Evolutionary conservation across 2,113 vertebrate species (phyloP), one percentile per base, ranked within the genome.

Genomic region (Macquaria ambigua): DNA sequence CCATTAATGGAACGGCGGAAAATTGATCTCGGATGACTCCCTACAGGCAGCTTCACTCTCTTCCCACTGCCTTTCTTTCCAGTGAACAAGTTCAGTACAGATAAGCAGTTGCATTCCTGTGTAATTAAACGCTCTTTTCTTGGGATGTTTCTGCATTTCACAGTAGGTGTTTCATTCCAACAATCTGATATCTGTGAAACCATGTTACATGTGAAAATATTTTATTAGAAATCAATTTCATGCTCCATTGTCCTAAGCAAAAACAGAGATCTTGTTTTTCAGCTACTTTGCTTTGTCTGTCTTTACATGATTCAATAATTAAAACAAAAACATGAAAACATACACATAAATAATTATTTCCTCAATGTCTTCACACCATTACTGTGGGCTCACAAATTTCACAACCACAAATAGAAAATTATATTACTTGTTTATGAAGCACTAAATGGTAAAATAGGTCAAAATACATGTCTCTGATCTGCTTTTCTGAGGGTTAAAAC

Each of bases 1-100:
- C 50, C 71, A 52, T 90, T 73, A 73, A 66, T 21, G 46, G 28
- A 88, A 58, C 48, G 46, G 78, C 39, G 25, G 77, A 89, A 89
- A 82, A 89, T 84, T 67, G 55, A 86, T 77, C 83, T 78, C 81
- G 82, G 87, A 78, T 88, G 85, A 62, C 53, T 87, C 77, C 77
- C 56, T 59, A 16, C 56, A 74, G 39, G 21, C 70, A 71, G 37
- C 55, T 69, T 72, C 18, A 55, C 28, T 68, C 64, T 77, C 25
- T 73, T 77, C 59, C 9, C 11, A 7, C 71, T 62, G 25, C 31
- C 25, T 79, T 63, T 74, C 8, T 62, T 74, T 84, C 59, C 62
- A 75, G 55, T 4, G 41, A 53, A 15, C 8, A 55, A 14, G 62
- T 64, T 74, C 66, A 58, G 25, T 58, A 16, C 12, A 69, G 83